phyloP scores from a whole-genome alignment of 2,888 invertebrate species.

The Julus scanicus region DNA sequence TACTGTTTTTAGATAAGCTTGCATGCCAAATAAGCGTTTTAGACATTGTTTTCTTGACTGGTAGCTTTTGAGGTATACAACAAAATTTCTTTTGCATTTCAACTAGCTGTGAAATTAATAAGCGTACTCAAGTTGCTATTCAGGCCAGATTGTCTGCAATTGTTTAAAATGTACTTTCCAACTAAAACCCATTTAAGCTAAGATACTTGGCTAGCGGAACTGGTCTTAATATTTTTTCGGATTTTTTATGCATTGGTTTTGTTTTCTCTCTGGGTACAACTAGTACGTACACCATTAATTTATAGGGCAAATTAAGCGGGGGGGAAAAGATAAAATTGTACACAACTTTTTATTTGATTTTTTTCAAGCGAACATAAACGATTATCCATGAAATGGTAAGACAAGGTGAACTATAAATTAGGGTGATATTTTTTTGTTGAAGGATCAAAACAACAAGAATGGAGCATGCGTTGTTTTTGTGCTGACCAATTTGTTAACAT shows the following conservation, averaged over 20 bases:
- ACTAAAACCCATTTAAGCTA: not conserved
- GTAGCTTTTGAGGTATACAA: not conserved
- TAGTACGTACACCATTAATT: not conserved
- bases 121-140: not conserved
- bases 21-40: not conserved
- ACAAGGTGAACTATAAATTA: slow-evolving; percentile 8
- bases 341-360: not conserved
- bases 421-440: not conserved
- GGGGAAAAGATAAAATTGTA: not conserved
- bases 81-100: not conserved
- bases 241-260: too few species aligned
- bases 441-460: not conserved
- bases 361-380: not conserved
- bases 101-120: not conserved
- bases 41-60: not conserved
- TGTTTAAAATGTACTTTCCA: not conserved
- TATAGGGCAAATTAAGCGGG: not conserved
- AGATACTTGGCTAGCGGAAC: slow-evolving; percentile 1
- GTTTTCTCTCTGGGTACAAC: not conserved
- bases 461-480: not conserved
- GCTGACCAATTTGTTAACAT: slow-evolving; percentile 11
- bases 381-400: slow-evolving; percentile 32
- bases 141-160: not conserved
- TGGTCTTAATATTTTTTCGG: not conserved
- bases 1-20: not conserved